A percentile compares a stretch with the other conserved stretches of the same genome.
Evolutionary conservation across 2,113 vertebrate species (phyloP).

Genomic region (Labeo rohita): DNA sequence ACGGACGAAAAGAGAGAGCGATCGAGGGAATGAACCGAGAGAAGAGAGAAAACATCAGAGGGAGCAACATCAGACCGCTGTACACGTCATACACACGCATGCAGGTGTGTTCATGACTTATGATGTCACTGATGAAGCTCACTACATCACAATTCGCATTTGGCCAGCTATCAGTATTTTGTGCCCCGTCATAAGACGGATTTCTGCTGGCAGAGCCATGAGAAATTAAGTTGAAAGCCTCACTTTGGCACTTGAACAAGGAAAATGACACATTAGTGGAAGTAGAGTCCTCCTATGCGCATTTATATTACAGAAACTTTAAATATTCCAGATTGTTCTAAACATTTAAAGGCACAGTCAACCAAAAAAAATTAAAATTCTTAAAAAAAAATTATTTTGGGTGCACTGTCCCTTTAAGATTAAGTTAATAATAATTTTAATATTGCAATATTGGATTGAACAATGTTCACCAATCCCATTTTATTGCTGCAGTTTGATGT

Average conservation of each 20-base stretch:
- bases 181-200: not conserved
- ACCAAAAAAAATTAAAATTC: not conserved
- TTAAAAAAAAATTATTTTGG: not conserved
- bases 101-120: not conserved
- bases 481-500: not conserved
- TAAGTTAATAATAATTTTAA: not conserved
- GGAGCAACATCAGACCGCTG: slow-evolving; percentile 53
- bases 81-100: slow-evolving; percentile 36
- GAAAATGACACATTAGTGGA: not conserved
- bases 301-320: not conserved
- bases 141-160: slow-evolving; percentile 10
- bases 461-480: not conserved
- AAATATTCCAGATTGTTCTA: not conserved
- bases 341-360: not conserved
- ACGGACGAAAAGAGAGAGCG: slow-evolving; percentile 70
- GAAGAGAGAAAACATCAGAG: slow-evolving; percentile 65
- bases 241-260: not conserved
- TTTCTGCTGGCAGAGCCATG: not conserved
- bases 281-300: not conserved
- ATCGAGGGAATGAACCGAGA: slow-evolving; percentile 54
- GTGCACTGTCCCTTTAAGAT: not conserved
- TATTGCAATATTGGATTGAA: not conserved
- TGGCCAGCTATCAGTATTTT: not conserved
- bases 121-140: slow-evolving; percentile 47
- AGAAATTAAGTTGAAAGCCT: not conserved